Percentiles rank a stretch among this genome's conserved stretches.
phyloP scores from a whole-genome alignment of 2,888 invertebrate species.

The Cantharis lateralis region DNA sequence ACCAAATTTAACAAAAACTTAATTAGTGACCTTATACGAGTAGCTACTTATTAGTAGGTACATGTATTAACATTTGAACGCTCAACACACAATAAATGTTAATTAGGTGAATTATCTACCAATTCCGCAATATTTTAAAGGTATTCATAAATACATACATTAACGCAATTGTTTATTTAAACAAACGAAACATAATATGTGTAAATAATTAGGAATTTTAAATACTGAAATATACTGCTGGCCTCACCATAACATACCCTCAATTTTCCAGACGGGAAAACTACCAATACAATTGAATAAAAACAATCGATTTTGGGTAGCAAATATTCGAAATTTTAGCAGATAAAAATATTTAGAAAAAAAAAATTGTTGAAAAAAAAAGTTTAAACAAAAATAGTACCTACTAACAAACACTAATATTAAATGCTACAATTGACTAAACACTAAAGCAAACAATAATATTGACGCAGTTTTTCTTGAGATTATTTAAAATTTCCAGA shows the following conservation, averaged over 20 bases:
- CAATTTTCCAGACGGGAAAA: not conserved
- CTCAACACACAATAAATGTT: not conserved
- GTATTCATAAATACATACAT: not conserved
- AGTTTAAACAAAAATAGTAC: no score
- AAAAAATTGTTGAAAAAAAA: no score
- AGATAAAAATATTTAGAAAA: no score
- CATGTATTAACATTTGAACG: not conserved
- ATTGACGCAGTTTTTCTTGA: no score
- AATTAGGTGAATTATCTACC: not conserved
- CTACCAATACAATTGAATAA: not conserved
- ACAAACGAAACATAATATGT: not conserved
- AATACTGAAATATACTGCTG: not conserved
- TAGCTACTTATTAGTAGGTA: no score
- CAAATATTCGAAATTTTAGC: no score
- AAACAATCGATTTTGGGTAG: not conserved
- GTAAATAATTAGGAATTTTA: not conserved
- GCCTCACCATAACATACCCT: not conserved
- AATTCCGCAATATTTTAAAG: not conserved
- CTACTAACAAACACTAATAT: no score
- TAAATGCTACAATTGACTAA: no score
- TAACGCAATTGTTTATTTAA: not conserved
- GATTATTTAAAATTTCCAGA: no score
- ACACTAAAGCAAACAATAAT: no score
- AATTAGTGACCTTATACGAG: not conserved
- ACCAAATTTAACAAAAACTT: not conserved